phyloP scores from a whole-genome alignment of 2,888 invertebrate genomes.

The Oscheius myriophilus region DNA sequence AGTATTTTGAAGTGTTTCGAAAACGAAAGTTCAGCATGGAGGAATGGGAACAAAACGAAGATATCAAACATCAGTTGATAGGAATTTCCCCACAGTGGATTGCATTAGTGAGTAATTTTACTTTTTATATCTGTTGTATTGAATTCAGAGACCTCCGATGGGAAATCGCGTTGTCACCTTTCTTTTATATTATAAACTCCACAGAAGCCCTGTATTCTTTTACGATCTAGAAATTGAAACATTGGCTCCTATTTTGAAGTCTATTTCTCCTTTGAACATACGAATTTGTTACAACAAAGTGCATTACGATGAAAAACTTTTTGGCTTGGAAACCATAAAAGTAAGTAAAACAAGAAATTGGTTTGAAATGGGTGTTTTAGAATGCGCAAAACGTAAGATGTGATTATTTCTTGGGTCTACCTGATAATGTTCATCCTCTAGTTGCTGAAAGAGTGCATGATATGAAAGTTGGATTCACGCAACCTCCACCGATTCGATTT shows the following conservation, averaged over 20 bases:
- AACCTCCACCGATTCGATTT: conserved; percentile 1
- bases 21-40: conserved; percentile 3
- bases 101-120: conserved; percentile 1
- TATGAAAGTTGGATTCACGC: conserved; percentile 16
- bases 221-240: conserved; percentile 11
- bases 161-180: conserved; percentile 4
- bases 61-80: not conserved
- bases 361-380: not conserved
- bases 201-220: conserved; percentile 4
- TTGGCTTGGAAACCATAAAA: conserved; percentile 9
- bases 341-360: not conserved
- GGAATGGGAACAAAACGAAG: not conserved
- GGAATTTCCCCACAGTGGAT: conserved; percentile 6
- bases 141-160: conserved; percentile 4
- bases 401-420: conserved; percentile 18
- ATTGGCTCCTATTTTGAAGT: not conserved
- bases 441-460: conserved; percentile 18
- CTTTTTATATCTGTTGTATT: not conserved
- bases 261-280: conserved; percentile 4
- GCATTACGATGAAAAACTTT: conserved; percentile 5
- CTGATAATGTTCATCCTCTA: conserved; percentile 12
- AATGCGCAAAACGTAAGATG: conserved; percentile 2
- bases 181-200: conserved; percentile 8
- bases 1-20: conserved; percentile 18
- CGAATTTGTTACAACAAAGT: conserved; percentile 14